These are phyloP conservation scores for Callionymus lyra DNA, from an alignment of 2,113 vertebrate genomes.

Conservation along the genomic window DNA sequence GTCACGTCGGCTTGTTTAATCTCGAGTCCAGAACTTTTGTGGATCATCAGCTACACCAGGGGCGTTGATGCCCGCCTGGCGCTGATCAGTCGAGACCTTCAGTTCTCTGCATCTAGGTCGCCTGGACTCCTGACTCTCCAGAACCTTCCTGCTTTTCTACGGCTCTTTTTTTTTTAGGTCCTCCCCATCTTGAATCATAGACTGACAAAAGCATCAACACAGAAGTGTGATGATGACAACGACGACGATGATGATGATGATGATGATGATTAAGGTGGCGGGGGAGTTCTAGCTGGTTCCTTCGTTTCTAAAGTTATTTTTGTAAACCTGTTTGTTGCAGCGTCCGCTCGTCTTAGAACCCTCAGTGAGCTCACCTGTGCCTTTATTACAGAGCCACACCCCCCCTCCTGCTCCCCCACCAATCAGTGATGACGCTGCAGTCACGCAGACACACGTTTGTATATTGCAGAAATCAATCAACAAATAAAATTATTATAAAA, in stretches of 20 bases:
- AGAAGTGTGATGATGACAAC: conserved; percentile 78
- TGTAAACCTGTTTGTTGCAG: conserved; percentile 82
- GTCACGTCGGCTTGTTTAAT: conserved; percentile 40
- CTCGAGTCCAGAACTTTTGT: too few relatives aligned
- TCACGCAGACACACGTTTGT: conserved; percentile 44
- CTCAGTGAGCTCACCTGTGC: conserved; percentile 82
- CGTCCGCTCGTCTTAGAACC: conserved; percentile 31
- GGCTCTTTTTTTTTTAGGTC: conserved; percentile 11
- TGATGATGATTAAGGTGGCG: too few relatives aligned
- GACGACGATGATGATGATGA: conserved; percentile 53
- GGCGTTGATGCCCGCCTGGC: too few relatives aligned
- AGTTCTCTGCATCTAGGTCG: too few relatives aligned
- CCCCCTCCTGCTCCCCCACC: conserved; percentile 24
- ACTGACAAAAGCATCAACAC: conserved; percentile 3
- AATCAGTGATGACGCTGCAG: conserved; percentile 22
- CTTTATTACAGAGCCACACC: conserved; percentile 77
- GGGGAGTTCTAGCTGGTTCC: too few relatives aligned
- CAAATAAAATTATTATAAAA: conserved; percentile 61
- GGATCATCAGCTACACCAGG: too few relatives aligned
- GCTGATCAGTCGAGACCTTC: too few relatives aligned
- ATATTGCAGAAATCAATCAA: conserved; percentile 84
- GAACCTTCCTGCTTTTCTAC: not conserved
- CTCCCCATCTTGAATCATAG: too few relatives aligned
- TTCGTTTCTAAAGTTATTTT: conserved; percentile 99
- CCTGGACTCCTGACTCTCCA: too few relatives aligned